These are phyloP conservation scores for Archilochus colubris DNA, from an alignment of 2,113 vertebrate species.

Conservation along the genomic window DNA sequence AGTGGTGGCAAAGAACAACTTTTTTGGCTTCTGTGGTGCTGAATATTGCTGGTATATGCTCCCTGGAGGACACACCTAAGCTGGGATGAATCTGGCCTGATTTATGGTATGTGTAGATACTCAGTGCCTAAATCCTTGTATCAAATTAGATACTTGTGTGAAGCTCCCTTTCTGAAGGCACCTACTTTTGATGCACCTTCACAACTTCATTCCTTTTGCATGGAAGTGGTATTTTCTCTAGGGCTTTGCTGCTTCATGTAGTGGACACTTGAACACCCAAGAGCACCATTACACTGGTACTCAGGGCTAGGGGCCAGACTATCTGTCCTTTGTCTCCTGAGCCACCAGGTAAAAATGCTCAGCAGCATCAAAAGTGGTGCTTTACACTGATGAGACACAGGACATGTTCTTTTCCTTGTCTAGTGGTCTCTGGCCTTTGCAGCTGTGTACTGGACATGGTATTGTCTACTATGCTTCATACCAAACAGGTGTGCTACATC, in stretches of 20 bases:
- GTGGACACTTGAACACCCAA: not conserved
- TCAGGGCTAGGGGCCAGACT: not conserved
- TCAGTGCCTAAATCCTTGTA: not conserved
- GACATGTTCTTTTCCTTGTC: not conserved
- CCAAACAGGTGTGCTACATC: too few relatives aligned
- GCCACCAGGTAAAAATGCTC: not conserved
- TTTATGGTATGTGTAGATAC: not conserved
- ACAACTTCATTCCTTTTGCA: not conserved
- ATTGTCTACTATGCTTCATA: not conserved
- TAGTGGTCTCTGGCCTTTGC: not conserved
- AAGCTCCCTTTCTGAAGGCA: not conserved
- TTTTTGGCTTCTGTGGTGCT: not conserved
- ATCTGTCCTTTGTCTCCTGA: not conserved
- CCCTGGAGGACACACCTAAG: not conserved
- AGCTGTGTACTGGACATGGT: rapidly evolving
- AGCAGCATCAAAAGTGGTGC: rapidly evolving
- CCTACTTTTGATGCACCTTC: not conserved
- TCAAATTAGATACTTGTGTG: not conserved
- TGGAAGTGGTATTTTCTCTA: not conserved
- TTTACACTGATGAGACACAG: not conserved
- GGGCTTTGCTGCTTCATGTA: not conserved
- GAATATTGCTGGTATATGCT: not conserved
- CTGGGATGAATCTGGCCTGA: not conserved
- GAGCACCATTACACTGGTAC: rapidly evolving
- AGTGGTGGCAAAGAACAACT: not conserved